Conservation (phyloP, 2,888 invertebrate species). For the Synanthedon tipuliformis region DNA sequence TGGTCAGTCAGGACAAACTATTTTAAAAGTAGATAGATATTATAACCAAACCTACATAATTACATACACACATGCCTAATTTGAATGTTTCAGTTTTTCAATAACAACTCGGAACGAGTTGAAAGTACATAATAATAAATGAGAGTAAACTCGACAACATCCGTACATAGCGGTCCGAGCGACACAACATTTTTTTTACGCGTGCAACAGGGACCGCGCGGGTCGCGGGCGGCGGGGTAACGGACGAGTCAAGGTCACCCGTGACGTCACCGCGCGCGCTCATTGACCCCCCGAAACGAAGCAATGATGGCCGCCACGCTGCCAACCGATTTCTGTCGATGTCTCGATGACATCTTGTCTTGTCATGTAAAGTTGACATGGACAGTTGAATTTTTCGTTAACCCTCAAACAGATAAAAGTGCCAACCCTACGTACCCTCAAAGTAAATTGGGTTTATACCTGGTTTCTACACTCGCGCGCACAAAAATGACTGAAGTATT, state of each 20-base stretch:
- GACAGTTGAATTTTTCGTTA: neutral
- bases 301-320: slow-evolving; percentile 27
- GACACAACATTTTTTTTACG: slow-evolving; percentile 25
- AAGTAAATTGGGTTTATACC: no score
- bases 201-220: slow-evolving; percentile 23
- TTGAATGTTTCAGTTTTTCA: no score
- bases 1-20: no score
- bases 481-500: no score
- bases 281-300: slow-evolving; percentile 59
- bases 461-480: no score
- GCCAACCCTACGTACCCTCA: neutral
- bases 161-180: neutral
- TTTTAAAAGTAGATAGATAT: no score
- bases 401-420: neutral
- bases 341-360: slow-evolving; percentile 4
- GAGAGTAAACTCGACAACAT: no score
- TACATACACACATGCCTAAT: no score
- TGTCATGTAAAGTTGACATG: neutral
- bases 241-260: slow-evolving; percentile 63
- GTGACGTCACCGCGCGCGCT: slow-evolving; percentile 55
- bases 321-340: slow-evolving; percentile 16
- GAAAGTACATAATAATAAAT: no score
- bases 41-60: no score
- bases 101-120: no score
- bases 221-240: slow-evolving; percentile 14